Evolutionary conservation across 2,888 invertebrate species (phyloP), one percentile per base, ranked within the genome.

Genomic region (Spicauda simplicius): DNA sequence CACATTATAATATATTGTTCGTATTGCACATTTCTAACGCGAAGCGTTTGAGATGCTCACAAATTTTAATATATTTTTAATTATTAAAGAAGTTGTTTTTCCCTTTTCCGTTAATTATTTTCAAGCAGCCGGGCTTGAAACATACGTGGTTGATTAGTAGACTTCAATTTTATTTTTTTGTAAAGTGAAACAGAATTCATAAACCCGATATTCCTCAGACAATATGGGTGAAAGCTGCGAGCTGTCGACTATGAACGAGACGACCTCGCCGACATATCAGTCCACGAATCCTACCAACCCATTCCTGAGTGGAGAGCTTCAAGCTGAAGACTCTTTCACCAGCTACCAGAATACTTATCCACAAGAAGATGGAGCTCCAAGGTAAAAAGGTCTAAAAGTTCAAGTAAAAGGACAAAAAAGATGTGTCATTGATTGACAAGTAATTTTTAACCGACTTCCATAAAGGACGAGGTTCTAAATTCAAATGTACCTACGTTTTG

Each of bases 271-370:
- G 0, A 86, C 88, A 8, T 91, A 91, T 73, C 94, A 93, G 78
- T 93, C 91, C 6, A 94, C 94, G n/a, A 94, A 95, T 71, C 94
- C 94, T 0, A 95, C 94, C 64, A 93, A 93, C 69, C 93, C 93
- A 2, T 93, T 93, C 74, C 76, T 87, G 68, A 93, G 89, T 69
- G 93, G 86, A 14, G 83, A 86, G 53, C 86, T 90, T 30, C 91
- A 88, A 71, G 94, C 94, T 18, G 94, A 94, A 77, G 94, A 94
- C 62, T 90, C 94, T 14, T 94, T 94, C 78, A 94, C 94, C 73
- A 93, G 92, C 81, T 93, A 93, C 72, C 93, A 93, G 75, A 91
- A 93, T 71, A 93, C 91, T 0, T 88, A 87, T 71, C 93, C 93
- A 0, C 93, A 93, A 64, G 88, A 90, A 73, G 93, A 91, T 80